These are phyloP conservation scores for Drosophila eugracilis DNA, from an alignment of 1,140 invertebrate genomes.

Conservation along the genomic window DNA sequence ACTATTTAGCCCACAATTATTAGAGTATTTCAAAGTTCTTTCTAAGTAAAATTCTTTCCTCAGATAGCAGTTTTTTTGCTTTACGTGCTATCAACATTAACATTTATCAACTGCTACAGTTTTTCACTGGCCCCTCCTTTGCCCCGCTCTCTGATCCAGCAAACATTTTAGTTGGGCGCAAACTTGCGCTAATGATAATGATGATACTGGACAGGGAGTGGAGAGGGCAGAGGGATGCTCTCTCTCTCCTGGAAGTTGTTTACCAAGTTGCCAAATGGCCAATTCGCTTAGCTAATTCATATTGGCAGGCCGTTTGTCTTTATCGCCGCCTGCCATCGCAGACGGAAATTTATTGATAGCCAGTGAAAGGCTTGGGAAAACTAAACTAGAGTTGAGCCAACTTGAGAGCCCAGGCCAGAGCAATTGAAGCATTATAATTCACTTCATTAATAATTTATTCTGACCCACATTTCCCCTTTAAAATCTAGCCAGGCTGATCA, in stretches of 20 bases:
- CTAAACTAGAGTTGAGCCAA: constrained; percentile 17
- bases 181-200: constrained; percentile 79
- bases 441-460: constrained; percentile 65
- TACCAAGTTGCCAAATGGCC: constrained; percentile 78
- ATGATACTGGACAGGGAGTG: constrained; percentile 63
- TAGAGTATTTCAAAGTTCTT: constrained; percentile 42
- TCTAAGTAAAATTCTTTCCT: neutral
- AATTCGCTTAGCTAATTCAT: constrained; percentile 82
- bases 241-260: constrained; percentile 58
- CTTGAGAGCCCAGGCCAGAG: constrained; percentile 26
- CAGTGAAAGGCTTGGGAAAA: constrained; percentile 72
- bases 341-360: constrained; percentile 77
- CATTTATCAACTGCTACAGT: constrained; percentile 83
- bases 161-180: constrained; percentile 47
- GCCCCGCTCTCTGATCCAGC: neutral
- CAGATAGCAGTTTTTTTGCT: constrained; percentile 30
- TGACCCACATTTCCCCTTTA: constrained; percentile 51
- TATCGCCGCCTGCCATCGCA: constrained; percentile 68
- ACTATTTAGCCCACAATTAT: no score
- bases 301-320: constrained; percentile 81
- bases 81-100: constrained; percentile 76
- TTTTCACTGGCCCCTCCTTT: constrained; percentile 31
- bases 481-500: constrained; percentile 31
- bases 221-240: constrained; percentile 15
- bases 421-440: constrained; percentile 54